phyloP scores from a whole-genome alignment of 2,113 vertebrate species.

The Zootoca vivipara region DNA sequence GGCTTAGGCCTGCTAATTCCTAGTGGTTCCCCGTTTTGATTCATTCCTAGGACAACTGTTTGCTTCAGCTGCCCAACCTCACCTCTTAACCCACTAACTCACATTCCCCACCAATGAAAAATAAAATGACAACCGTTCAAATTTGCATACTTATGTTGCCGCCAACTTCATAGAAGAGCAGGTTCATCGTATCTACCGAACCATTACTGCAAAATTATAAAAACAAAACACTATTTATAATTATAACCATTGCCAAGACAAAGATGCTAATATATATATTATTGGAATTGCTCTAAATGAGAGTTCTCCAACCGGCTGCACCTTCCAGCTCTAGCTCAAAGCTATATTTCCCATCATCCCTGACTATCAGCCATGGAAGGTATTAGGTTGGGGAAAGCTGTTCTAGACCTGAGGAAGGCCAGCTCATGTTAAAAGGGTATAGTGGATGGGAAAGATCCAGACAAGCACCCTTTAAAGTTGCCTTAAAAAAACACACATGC shows the following conservation, averaged over 20 bases:
- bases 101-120: not conserved
- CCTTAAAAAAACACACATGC: not conserved
- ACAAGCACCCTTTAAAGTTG: not conserved
- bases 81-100: not conserved
- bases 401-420: not conserved
- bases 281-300: not conserved
- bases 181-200: conserved; percentile 63
- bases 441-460: not conserved
- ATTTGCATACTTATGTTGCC: conserved; percentile 85
- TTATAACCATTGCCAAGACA: not conserved
- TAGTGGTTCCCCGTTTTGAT: not conserved
- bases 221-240: not conserved
- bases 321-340: not conserved
- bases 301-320: not conserved
- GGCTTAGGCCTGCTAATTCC: not conserved
- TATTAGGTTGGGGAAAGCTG: not conserved
- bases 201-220: conserved; percentile 72
- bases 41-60: not conserved
- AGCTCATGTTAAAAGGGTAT: not conserved
- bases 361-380: too few species aligned
- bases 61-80: not conserved
- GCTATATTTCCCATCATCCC: too few species aligned
- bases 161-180: conserved; percentile 85
- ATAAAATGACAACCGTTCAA: not conserved
- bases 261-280: not conserved